Base-by-base conservation (phyloP, 2,888 invertebrate species). In the Litoditis marina region DNA sequence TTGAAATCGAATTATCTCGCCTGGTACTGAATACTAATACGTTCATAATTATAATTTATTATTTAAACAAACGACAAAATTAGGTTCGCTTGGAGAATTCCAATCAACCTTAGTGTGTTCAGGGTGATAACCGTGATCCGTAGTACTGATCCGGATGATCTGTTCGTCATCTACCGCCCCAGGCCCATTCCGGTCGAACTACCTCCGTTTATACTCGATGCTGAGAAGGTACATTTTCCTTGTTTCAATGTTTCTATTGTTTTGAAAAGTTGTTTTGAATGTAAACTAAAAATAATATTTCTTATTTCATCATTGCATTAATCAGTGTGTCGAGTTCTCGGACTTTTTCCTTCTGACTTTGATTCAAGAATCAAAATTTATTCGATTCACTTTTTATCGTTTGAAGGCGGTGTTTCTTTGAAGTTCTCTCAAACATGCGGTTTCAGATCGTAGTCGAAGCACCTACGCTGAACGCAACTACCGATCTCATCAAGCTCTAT, bases 171-270 rank as follows among this genome's bases (percentile, higher is more conserved):
- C 19, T 69, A 77, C 56, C 75, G 73, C 27, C 76, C 76, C 5
- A 63, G 70, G 46, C 66, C 71, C 25, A 79, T 79, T 57, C 75
- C 79, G 1, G 73, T 75, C 27, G 42, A 64, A 47, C 66, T 79
- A 32, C 78, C 78, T n/a, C 61, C 72, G 27, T 79, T 79, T 64
- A 63, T 66, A 25, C 59, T 79, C 27, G 64, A 69, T 31, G 63
- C 68, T 13, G 68, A 71, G 53, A 70, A 74, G 71, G 78, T 74
- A 50, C 22, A 39, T 6, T 22, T 8, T 46, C 30, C 6, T 44
- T 8, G 19, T 44, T 8, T 8, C 44, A 44, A 44, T 44, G 25
- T 22, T 25, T 22, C 46, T 19, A 28, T 42, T 59, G 4, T 55
- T 1, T 65, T 22, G 47, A 50, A 50, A 50, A n/a, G 50, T 25